Evolutionary conservation across 2,797 vertebrate species (phyloP), one percentile per base, ranked within the genome.

Genomic region (Parauchenoglanis ngamensis): DNA sequence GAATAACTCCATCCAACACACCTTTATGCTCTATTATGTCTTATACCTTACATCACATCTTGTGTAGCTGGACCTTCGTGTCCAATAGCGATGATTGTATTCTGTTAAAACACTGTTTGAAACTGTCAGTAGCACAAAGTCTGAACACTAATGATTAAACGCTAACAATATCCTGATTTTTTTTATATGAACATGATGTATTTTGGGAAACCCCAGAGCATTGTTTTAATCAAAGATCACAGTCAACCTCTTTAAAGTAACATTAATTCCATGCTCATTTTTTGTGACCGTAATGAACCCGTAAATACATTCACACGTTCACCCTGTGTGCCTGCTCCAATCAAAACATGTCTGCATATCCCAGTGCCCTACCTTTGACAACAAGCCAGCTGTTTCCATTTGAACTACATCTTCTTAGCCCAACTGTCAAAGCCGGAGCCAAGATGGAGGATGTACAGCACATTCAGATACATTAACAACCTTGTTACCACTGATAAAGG

Each of bases 381-480:
- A 85, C 46, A 17, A 15, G 78, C 70, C 78, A 83, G 88, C 19
- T 52, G 76, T 49, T 54, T 86, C 89, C 86, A 86, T 80, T 72
- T 79, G 59, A 86, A 61, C 79, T 25, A 85, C 49, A 82, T 84
- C 85, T 87, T 89, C 85, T 88, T 87, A 88, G 86, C 86, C 83
- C 75, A 81, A 88, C 68, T 70, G 81, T 70, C 76, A 88, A 67
- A 89, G 25, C 44, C 86, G 31, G 86, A 85, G 86, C 90, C 89
- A 90, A 91, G 90, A 91, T 89, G 89, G 90, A 91, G 90, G 85
- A 89, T 23, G 73, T 90, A 89, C 85, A 85, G 90, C 88, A 85
- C 95, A 94, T 95, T 95, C 96, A 92, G 93, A 85, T 89, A 90
- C 93, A 95, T 95, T 95, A 94, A 91, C 94, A 94, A 94, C 94